Base-by-base conservation (phyloP, 2,797 vertebrate genomes). In the Danio jaintianensis region DNA sequence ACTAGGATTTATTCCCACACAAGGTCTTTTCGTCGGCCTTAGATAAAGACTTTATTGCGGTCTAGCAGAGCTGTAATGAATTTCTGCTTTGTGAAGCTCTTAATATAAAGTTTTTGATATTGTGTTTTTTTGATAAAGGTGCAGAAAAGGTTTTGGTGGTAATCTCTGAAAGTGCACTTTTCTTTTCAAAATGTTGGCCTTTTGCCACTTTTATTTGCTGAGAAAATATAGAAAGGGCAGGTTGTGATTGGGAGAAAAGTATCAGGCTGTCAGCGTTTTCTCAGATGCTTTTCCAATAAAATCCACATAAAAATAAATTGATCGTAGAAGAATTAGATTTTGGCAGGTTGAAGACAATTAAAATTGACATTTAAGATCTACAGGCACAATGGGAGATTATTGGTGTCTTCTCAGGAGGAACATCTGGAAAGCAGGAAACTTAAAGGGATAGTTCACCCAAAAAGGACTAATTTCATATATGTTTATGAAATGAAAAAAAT, bases 71-170 rank as follows among this genome's bases (percentile, higher is more conserved):
- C 20, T 68, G 64, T 56, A 77, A 68, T 56, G 66, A 2, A 68
- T 68, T 48, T 78, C 64, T 58, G 53, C 53, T 78, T 58, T 78
- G 11, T 68, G 75, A 68, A 58, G 43, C 29, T 68, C 42, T 68
- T 78, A 20, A 78, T 78, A 78, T 59, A 59, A 58, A 50, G n/a
- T 36, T 20, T 78, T 47, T 47, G 11, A 47, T 45, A 38, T 55
- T 29, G 36, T 18, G 68, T 29, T 52, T 75, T 73, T 62, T 53
- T 67, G 40, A 43, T 52, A n/a, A 61, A 40, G 70, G 63, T 66
- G 62, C 18, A 42, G 47, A 56, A 75, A 62, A 75, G 70, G 69
- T 75, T 61, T n/a, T 38, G 66, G 48, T 4, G 50, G 64, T 70
- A 72, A 82, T 79, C 73, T 83, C 58, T 18, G 16, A 67, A 43